phyloP scores from a whole-genome alignment of 2,888 invertebrate genomes.

The Ochropleura leucogaster region DNA sequence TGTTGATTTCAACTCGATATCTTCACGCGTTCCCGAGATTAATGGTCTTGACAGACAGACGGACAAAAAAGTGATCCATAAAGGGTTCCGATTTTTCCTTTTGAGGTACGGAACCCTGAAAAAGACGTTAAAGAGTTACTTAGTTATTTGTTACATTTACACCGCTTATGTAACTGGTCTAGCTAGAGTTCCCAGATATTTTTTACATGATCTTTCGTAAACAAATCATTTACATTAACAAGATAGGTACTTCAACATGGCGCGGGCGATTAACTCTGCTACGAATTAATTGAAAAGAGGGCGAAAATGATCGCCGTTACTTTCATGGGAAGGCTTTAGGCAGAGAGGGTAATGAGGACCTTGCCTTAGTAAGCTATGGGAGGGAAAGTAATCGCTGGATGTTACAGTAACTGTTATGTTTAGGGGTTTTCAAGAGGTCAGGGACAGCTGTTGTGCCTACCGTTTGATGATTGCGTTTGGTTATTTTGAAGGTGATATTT shows the following conservation, averaged over 20 bases:
- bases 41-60: too few species aligned
- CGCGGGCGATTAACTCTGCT: constrained; percentile 34
- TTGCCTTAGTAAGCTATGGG: constrained; percentile 11
- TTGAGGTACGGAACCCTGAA: too few species aligned
- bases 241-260: neutral
- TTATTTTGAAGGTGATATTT: neutral
- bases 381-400: constrained; percentile 1
- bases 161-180: neutral
- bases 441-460: neutral
- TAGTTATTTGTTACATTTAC: too few species aligned
- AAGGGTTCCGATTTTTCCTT: too few species aligned
- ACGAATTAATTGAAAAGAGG: constrained; percentile 42
- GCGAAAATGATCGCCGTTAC: constrained; percentile 34
- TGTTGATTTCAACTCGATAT: too few species aligned
- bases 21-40: too few species aligned
- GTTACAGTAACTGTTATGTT: constrained; percentile 18
- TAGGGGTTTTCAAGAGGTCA: constrained; percentile 1
- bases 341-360: constrained; percentile 4
- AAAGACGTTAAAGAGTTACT: too few species aligned
- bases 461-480: neutral
- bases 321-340: neutral
- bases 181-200: neutral
- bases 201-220: neutral
- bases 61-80: too few species aligned
- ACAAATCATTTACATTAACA: constrained; percentile 21